These are phyloP conservation scores for Leptestheria dahalacensis DNA, from an alignment of 1,140 invertebrate species.

Conservation along the genomic window DNA sequence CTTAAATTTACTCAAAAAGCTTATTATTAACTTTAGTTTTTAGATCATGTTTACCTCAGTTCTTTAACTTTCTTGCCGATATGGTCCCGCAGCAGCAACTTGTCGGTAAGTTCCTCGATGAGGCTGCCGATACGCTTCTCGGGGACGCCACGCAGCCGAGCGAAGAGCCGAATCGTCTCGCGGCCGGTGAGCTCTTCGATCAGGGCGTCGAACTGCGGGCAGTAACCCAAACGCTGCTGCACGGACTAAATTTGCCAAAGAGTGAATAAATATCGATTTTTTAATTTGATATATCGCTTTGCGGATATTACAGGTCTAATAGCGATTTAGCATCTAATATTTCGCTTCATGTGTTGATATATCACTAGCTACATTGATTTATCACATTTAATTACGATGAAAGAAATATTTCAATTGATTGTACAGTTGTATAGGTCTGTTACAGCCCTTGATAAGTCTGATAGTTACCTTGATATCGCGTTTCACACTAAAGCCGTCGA, in stretches of 20 bases:
- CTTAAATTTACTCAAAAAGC: no score
- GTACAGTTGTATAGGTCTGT: no score
- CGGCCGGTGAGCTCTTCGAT: conserved; percentile 61
- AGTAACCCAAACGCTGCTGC: conserved; percentile 49
- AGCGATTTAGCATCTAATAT: no score
- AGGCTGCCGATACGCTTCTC: conserved; percentile 24
- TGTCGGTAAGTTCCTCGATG: conserved; percentile 26
- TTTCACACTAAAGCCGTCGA: conserved; percentile 30
- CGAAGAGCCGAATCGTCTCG: conserved; percentile 51
- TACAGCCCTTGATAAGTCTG: no score
- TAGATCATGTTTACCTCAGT: conserved; percentile 34
- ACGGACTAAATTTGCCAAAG: no score
- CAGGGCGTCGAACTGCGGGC: conserved; percentile 70
- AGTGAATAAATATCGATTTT: background rate
- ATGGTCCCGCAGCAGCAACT: conserved; percentile 27
- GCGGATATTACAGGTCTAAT: no score
- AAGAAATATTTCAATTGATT: no score
- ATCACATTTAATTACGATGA: no score
- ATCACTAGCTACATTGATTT: no score
- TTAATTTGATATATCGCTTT: background rate
- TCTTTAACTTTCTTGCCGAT: conserved; percentile 34
- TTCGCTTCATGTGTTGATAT: no score
- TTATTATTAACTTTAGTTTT: no score
- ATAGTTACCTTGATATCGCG: conserved; percentile 30
- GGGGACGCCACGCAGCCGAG: conserved; percentile 51